Base-by-base conservation (phyloP, 1,140 invertebrate genomes). In the Dreissena polymorpha region DNA sequence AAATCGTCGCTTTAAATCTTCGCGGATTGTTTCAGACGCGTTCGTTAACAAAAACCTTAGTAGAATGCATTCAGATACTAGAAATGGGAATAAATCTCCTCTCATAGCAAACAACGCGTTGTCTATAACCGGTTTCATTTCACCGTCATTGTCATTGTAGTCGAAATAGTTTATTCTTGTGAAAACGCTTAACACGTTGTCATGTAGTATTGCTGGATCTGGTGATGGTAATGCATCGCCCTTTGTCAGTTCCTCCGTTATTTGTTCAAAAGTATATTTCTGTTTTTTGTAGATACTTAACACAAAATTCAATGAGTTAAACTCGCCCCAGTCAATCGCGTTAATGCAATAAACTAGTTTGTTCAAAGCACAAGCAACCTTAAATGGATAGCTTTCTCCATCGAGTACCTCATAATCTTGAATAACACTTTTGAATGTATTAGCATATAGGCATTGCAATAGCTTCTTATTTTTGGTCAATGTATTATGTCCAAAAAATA, bases 271-370 rank as follows among this genome's bases (percentile, higher is more conserved):
- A 14, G 50, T 51, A n/a, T 71, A 71, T 6, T 51, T 50, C 25
- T 71, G 29, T 8, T n/a, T 39, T 23, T n/a, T 50, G 39, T 71
- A 71, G 18, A 71, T 71, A 21, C 69, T 71, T 13, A 71, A 71
- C 39, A 71, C n/a, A 51, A 71, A 71, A 71, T 71, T 71, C 69
- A 71, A 71, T 51, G 69, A 49, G 69, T 71, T 71, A 23, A 51
- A 71, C 39, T 71, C 69, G 21, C 69, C 69, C 7, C 39, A 50
- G 39, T 71, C 69, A 27, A 71, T 71, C 10, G 69, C 69, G 25
- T 71, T 71, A 8, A 50, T 51, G 10, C 39, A n/a, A 23, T 71
- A 71, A 51, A 51, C 29, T 10, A 71, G 69, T 27, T 71, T 71
- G 39, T 71, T 51, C 12, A 71, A 23, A 21, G n/a, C 49, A 12